Conservation (phyloP, 2,113 vertebrate species). For the Elaphurus davidianus region DNA sequence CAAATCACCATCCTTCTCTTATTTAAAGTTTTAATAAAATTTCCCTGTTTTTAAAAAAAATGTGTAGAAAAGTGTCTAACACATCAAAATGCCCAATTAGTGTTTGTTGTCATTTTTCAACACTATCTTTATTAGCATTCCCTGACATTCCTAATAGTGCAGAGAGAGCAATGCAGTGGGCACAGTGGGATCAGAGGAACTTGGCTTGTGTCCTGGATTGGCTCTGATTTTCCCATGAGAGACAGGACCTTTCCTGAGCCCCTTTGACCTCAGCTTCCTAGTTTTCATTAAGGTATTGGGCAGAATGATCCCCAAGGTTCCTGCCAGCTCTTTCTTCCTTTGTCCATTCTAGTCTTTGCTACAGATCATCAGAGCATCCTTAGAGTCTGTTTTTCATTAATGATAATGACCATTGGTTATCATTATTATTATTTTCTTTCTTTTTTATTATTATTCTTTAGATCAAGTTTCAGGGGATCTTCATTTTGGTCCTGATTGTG, state of each 20-base stretch:
- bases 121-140: background rate
- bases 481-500: background rate
- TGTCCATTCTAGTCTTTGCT: background rate
- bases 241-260: background rate
- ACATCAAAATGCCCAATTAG: background rate
- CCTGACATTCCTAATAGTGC: background rate
- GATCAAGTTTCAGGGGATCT: background rate
- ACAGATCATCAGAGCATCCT: background rate
- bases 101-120: background rate
- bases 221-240: background rate
- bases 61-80: background rate
- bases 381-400: background rate
- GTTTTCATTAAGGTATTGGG: background rate
- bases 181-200: background rate
- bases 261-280: background rate
- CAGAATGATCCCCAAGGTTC: background rate
- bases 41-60: background rate
- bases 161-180: background rate
- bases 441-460: background rate
- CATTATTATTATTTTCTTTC: background rate
- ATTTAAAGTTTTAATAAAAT: background rate
- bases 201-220: background rate
- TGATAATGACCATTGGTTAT: background rate
- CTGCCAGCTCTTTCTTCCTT: background rate
- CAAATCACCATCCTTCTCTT: background rate